These are phyloP conservation scores for Plecotus auritus DNA, from an alignment of 2,113 vertebrate species.

Conservation along the genomic window DNA sequence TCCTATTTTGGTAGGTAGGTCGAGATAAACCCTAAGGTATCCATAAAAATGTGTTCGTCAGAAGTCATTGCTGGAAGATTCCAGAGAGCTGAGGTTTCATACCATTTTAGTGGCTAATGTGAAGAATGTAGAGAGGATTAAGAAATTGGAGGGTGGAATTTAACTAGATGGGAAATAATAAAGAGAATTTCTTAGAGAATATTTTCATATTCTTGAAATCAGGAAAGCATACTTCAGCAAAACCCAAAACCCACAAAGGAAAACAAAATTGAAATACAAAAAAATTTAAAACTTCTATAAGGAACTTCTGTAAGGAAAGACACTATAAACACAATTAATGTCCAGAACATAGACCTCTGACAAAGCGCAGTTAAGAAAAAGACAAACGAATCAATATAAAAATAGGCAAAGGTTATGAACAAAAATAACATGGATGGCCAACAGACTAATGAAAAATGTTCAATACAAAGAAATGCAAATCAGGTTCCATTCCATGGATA, in stretches of 20 bases:
- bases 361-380: neutral
- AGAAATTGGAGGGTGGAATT: neutral
- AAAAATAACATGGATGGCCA: neutral
- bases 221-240: neutral
- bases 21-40: neutral
- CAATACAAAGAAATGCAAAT: neutral
- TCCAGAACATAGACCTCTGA: neutral
- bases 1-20: neutral
- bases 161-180: neutral
- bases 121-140: neutral
- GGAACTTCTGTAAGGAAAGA: neutral
- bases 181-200: neutral
- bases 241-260: neutral
- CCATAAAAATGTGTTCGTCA: neutral
- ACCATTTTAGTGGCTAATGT: neutral
- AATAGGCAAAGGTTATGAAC: neutral
- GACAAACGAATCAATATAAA: neutral
- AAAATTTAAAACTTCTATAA: neutral
- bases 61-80: neutral
- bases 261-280: neutral
- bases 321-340: neutral
- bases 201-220: neutral
- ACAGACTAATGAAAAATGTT: neutral
- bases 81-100: neutral
- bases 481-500: too few relatives aligned